Base-by-base conservation (phyloP, 2,113 vertebrate species). In the Balaeniceps rex region DNA sequence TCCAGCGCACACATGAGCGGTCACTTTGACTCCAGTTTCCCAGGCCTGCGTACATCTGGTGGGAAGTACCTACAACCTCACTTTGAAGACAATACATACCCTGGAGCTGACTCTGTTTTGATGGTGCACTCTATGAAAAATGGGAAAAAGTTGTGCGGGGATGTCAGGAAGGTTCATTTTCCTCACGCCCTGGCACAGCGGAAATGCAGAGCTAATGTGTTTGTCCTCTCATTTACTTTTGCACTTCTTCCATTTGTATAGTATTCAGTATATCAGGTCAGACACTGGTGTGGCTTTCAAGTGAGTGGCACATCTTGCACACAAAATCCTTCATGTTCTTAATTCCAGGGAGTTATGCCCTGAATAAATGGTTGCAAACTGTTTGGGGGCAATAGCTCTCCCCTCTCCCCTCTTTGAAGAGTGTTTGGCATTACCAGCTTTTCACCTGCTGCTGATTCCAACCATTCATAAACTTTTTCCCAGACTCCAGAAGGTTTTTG, bases 1-100 rank as follows among this genome's bases (percentile, higher is more conserved):
- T 60, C 38, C 26, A 58, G 34, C 2, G 2, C 19, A 57, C 1
- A 1, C 0, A 0, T 19, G 28, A 77, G 42, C 2, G 2, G 33
- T 19, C 19, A 29, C 15, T 87, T 79, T 19, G 33, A 13, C 25
- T 85, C 7, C 47, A 49, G 34, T 65, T 81, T 81, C 38, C 46
- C 26, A 7, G 22, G 29, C 10, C 21, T 65, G 19, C 2, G 0
- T 47, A 16, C 14, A 69, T 26, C 33, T 71, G 34, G 25, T 36
- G 23, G 19, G 61, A 94, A 55, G 22, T 33, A 57, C 4, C 55
- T 31, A 58, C 38, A 47, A 31, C 4, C 5, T 40, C 51, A 14
- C 14, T 64, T n/a, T 31, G 14, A 63, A 69, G 12, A 34, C 2
- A 2, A 34, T 15, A 54, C 0, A 0, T 17, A 28, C 5, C 2